These are phyloP conservation scores for Caenorhabditis sp. DNA, from an alignment of 2,888 invertebrate species.

Conservation along the genomic window DNA sequence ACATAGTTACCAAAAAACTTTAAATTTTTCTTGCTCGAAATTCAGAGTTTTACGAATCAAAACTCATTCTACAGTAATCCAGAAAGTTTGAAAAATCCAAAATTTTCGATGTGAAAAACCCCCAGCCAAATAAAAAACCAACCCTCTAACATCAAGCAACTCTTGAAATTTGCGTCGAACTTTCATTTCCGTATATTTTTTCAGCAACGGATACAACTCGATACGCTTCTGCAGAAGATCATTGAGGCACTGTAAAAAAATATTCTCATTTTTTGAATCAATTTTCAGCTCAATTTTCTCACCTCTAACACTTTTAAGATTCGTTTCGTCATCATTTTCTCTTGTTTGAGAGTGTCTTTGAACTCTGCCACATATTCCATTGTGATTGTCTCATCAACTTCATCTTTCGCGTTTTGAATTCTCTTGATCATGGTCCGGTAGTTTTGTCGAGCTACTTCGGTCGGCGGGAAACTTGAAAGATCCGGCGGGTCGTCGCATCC, in stretches of 20 bases:
- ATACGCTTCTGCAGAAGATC: conserved; percentile 13
- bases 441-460: neutral
- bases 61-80: too few species aligned
- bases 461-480: conserved; percentile 20
- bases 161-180: conserved; percentile 43
- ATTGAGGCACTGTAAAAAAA: conserved; percentile 6
- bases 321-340: neutral
- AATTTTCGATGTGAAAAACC: too few species aligned
- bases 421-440: conserved; percentile 4
- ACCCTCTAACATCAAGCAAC: conserved; percentile 40
- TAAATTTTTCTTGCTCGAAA: too few species aligned
- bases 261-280: too few species aligned
- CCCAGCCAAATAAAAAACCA: neutral
- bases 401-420: conserved; percentile 1
- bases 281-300: neutral
- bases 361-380: conserved; percentile 15
- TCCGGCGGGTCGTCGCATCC: conserved; percentile 23
- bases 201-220: conserved; percentile 33
- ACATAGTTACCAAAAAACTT: too few species aligned
- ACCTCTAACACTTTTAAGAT: neutral
- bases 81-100: too few species aligned
- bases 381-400: conserved; percentile 19
- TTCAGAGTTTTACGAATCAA: too few species aligned
- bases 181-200: conserved; percentile 40
- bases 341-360: conserved; percentile 13